Evolutionary conservation across 2,888 invertebrate species (phyloP), one percentile per base, ranked within the genome.

Genomic region (Pollenia labialis): DNA sequence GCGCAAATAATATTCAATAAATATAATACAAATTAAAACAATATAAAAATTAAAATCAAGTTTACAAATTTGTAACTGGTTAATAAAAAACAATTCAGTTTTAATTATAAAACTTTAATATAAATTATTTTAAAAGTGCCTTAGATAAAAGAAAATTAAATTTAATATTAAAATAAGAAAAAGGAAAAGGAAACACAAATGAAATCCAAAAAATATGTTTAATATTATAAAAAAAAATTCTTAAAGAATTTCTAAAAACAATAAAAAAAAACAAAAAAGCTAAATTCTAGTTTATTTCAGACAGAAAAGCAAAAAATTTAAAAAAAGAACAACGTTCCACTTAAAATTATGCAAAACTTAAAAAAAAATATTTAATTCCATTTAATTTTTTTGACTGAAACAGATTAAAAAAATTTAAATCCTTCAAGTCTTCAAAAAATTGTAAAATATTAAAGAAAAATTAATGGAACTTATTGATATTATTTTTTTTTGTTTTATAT

Each of bases 51-150:
- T 56, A 58, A 88, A 89, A 81, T 75, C 88, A 77, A 84, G n/a
- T 18, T 69, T 54, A 69, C 16, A 11, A 16, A 46, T 42, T 11
- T 62, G 32, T 54, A 23, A 23, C 18, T 52, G 32, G 16, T 42
- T 10, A 18, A 54, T 54, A 23, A 66, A 40, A 68, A 56, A 66
- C 14, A 50, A 32, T 54, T 32, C 58, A 50, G 6, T 56, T 88
- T 85, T 87, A 77, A 85, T 87, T 84, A 66, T 81, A 87, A 85
- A 80, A 52, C 72, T 72, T 68, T 23, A 80, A 88, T 40, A 74
- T 69, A 79, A 87, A 71, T 87, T 75, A 85, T 88, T 87, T 87
- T 77, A 69, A 83, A 87, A 87, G 87, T 87, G 87, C 83, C 86
- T 86, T 86, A 86, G 86, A 86, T 69, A 86, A 85, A 79, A 58